Conservation (phyloP, 1,140 invertebrate genomes). For the Homalodisca vitripennis region DNA sequence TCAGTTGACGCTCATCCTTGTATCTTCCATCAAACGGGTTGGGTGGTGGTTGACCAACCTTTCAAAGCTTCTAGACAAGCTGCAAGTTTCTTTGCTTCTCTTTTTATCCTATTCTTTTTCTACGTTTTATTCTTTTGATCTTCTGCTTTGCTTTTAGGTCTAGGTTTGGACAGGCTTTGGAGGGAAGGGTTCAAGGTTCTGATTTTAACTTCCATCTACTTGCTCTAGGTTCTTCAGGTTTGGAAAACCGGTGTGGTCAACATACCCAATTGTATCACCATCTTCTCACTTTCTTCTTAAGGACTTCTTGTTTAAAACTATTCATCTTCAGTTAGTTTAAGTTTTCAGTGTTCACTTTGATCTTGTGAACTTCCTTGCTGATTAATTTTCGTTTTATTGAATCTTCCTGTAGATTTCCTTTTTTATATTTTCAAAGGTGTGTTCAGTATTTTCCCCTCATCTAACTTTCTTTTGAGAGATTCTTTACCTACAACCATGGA, state of each 20-base stretch:
- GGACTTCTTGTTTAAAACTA: background rate
- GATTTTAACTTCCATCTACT: slow-evolving; percentile 15
- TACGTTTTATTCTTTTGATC: slow-evolving; percentile 9
- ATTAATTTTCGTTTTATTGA: no score
- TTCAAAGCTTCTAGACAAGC: slow-evolving; percentile 32
- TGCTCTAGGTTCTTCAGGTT: background rate
- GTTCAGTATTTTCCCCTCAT: no score
- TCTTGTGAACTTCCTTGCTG: no score
- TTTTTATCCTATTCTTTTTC: slow-evolving; percentile 15
- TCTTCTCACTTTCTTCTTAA: background rate
- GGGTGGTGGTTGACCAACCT: slow-evolving; percentile 45
- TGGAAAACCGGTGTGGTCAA: background rate
- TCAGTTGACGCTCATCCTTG: slow-evolving; percentile 80
- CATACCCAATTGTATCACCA: background rate
- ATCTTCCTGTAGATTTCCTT: no score
- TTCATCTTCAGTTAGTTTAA: background rate
- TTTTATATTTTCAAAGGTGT: no score
- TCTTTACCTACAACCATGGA: no score
- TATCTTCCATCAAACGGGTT: slow-evolving; percentile 82
- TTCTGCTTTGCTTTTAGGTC: slow-evolving; percentile 18
- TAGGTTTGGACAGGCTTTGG: slow-evolving; percentile 18
- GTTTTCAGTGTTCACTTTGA: background rate
- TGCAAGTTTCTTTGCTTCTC: slow-evolving; percentile 30
- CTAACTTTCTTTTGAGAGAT: no score
- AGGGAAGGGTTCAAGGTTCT: slow-evolving; percentile 23